Evolutionary conservation across 2,113 vertebrate genomes (phyloP).

Genomic region (Ivindomyrus marchei): DNA sequence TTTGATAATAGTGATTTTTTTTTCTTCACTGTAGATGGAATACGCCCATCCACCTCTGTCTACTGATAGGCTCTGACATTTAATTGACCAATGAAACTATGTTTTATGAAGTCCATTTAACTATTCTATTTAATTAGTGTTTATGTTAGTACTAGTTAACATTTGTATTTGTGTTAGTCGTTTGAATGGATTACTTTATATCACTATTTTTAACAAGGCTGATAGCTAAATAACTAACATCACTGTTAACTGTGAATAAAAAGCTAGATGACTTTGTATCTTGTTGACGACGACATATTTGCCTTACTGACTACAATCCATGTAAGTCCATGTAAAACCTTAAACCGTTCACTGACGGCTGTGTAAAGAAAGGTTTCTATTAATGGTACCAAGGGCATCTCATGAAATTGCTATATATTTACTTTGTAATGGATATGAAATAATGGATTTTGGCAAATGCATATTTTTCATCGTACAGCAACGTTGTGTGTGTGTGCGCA

Average conservation of each 20-base stretch:
- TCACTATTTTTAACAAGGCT: background rate
- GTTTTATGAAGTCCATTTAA: background rate
- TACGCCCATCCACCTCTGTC: background rate
- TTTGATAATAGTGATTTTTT: background rate
- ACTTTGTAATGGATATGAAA: background rate
- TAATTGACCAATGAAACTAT: background rate
- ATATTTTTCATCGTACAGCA: background rate
- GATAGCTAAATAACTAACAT: background rate
- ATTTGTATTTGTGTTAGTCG: background rate
- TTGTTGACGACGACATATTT: background rate
- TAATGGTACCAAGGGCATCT: background rate
- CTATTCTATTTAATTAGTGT: background rate
- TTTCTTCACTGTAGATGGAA: background rate
- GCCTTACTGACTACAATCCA: background rate
- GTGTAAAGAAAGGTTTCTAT: background rate
- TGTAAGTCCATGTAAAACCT: background rate
- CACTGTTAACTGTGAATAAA: background rate
- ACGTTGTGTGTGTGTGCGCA: background rate
- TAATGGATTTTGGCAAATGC: background rate
- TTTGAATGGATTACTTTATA: background rate
- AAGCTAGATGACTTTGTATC: background rate
- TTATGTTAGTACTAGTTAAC: background rate
- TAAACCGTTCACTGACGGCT: background rate
- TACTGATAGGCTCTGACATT: background rate
- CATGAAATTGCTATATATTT: background rate